Evolutionary conservation across 2,113 vertebrate genomes (phyloP).

Genomic region (Callocephalon fimbriatum): DNA sequence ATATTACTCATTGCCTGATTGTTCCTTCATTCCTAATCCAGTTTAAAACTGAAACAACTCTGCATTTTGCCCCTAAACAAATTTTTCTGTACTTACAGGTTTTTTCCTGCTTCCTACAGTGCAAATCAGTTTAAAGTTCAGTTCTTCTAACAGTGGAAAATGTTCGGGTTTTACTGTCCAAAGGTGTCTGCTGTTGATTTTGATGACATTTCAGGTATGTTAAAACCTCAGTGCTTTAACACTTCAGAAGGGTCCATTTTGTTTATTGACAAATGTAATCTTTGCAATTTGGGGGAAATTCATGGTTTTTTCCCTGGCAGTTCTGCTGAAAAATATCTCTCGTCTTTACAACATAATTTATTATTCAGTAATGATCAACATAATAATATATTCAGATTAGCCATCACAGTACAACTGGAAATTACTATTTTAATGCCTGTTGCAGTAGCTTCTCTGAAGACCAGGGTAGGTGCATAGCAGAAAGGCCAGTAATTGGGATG

Average conservation of each 20-base stretch:
- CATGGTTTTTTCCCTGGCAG: not conserved
- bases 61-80: not conserved
- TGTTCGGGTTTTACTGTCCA: not conserved
- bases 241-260: not conserved
- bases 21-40: not conserved
- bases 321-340: not conserved
- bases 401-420: not conserved
- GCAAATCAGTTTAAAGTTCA: not conserved
- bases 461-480: not conserved
- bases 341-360: not conserved
- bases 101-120: not conserved
- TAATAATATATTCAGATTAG: not conserved
- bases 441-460: not conserved
- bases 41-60: not conserved
- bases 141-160: not conserved
- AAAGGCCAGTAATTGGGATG: slow-evolving; percentile 31
- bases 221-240: not conserved
- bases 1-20: not conserved
- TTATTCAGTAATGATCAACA: not conserved
- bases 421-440: not conserved
- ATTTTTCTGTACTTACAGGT: not conserved
- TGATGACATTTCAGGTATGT: not conserved
- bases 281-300: not conserved
- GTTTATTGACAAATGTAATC: not conserved
- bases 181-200: not conserved